phyloP scores from a whole-genome alignment of 2,113 vertebrate species.

The Pampusana beccarii region DNA sequence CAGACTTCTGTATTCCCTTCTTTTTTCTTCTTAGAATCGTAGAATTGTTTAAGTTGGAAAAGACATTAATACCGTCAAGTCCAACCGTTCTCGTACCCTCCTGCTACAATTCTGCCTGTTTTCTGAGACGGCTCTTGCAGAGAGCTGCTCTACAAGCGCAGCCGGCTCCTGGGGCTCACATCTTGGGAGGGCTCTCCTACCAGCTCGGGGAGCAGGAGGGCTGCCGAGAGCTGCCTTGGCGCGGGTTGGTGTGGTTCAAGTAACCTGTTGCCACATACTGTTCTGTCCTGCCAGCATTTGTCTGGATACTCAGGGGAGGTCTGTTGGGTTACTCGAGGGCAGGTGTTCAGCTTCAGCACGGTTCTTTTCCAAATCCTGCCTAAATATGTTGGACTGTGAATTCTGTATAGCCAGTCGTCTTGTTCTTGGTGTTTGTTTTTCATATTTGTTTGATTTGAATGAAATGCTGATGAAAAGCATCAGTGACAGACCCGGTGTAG shows the following conservation, averaged over 20 bases:
- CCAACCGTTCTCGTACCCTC: background rate
- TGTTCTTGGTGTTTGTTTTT: background rate
- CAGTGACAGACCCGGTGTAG: background rate
- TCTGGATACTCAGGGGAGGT: fast-evolving
- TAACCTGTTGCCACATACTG: background rate
- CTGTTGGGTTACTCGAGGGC: background rate
- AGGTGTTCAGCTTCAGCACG: background rate
- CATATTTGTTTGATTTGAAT: background rate
- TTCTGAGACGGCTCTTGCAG: background rate
- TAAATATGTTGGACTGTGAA: background rate
- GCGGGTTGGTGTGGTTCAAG: background rate
- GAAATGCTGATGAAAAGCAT: background rate
- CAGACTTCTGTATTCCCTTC: background rate
- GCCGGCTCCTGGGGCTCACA: fast-evolving
- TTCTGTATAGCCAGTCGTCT: background rate
- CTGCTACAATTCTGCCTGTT: background rate
- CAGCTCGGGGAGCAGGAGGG: background rate
- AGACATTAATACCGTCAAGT: too few species aligned
- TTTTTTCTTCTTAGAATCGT: background rate
- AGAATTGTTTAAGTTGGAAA: too few species aligned
- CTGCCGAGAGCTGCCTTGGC: background rate
- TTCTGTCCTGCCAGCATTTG: background rate
- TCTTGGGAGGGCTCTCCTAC: background rate
- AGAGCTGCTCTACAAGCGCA: background rate
- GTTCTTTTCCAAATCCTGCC: background rate